These are phyloP conservation scores for Apostichopus californicus DNA, from an alignment of 35 echinoderm and acorn worm species.

Conservation along the genomic window DNA sequence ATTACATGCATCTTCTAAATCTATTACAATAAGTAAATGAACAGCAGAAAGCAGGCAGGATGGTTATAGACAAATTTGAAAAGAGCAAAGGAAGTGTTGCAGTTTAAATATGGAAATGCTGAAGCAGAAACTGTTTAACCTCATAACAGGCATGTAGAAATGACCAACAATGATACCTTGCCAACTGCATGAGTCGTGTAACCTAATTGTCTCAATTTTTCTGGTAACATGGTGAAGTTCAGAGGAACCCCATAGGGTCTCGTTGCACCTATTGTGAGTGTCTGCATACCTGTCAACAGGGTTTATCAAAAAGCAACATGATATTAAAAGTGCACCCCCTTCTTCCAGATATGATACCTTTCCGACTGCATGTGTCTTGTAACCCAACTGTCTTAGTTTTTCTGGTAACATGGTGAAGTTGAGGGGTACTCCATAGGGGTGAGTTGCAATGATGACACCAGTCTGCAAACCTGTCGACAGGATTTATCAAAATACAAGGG, in stretches of 20 bases:
- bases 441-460: conserved; percentile 28
- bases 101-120: background rate
- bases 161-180: conserved; percentile 45
- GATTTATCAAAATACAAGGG: too few relatives aligned
- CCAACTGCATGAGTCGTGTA: conserved; percentile 72
- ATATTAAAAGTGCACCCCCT: background rate
- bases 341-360: conserved; percentile 50
- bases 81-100: background rate
- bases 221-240: conserved; percentile 61
- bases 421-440: conserved; percentile 54
- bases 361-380: conserved; percentile 60
- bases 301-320: too few relatives aligned
- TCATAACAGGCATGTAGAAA: background rate
- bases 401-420: conserved; percentile 61
- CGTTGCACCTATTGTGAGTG: conserved; percentile 37
- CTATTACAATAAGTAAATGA: too few relatives aligned
- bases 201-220: conserved; percentile 53
- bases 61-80: background rate
- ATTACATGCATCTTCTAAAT: too few relatives aligned
- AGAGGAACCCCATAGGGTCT: conserved; percentile 60
- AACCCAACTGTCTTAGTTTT: conserved; percentile 55
- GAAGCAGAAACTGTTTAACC: background rate
- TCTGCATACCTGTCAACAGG: conserved; percentile 46
- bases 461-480: conserved; percentile 41
- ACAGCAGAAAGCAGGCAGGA: too few relatives aligned